phyloP scores from a whole-genome alignment of 2,888 invertebrate species.

The Ormyrus labotus region DNA sequence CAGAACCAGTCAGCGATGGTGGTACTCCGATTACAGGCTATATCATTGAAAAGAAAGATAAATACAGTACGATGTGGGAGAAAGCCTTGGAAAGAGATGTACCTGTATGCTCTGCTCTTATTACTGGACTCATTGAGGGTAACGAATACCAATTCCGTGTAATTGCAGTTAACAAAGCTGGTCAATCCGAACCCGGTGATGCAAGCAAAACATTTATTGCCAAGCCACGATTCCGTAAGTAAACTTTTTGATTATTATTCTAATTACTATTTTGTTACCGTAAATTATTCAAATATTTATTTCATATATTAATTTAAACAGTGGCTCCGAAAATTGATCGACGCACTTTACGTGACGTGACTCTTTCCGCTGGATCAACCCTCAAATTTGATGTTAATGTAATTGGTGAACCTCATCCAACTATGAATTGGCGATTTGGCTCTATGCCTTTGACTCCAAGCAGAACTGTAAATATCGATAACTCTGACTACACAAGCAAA shows the following conservation, averaged over 20 bases:
- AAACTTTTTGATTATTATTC: slow-evolving; percentile 17
- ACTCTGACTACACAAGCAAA: slow-evolving; percentile 92
- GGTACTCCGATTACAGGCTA: slow-evolving; percentile 96
- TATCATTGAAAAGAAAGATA: slow-evolving; percentile 94
- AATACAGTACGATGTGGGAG: slow-evolving; percentile 95
- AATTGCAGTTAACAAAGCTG: slow-evolving; percentile 96
- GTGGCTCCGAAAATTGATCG: slow-evolving; percentile 98
- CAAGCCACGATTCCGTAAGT: slow-evolving; percentile 87
- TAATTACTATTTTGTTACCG: not conserved
- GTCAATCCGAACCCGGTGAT: slow-evolving; percentile 94
- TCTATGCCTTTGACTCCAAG: slow-evolving; percentile 84
- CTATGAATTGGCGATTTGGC: slow-evolving; percentile 93
- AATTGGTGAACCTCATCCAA: slow-evolving; percentile 96
- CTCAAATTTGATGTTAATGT: slow-evolving; percentile 96
- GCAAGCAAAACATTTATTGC: slow-evolving; percentile 90
- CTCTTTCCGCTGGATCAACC: slow-evolving; percentile 93
- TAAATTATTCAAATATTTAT: not conserved
- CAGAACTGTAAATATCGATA: slow-evolving; percentile 88
- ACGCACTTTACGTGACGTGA: slow-evolving; percentile 91
- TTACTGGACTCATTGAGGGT: slow-evolving; percentile 95
- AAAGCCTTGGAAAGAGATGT: slow-evolving; percentile 91
- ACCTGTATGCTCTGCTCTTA: slow-evolving; percentile 85
- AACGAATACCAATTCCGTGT: slow-evolving; percentile 98
- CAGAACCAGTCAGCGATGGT: slow-evolving; percentile 91
- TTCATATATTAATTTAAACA: slow-evolving; percentile 64